Conservation (phyloP, 2,888 invertebrate genomes). For the Leptinotarsa tumamoca region DNA sequence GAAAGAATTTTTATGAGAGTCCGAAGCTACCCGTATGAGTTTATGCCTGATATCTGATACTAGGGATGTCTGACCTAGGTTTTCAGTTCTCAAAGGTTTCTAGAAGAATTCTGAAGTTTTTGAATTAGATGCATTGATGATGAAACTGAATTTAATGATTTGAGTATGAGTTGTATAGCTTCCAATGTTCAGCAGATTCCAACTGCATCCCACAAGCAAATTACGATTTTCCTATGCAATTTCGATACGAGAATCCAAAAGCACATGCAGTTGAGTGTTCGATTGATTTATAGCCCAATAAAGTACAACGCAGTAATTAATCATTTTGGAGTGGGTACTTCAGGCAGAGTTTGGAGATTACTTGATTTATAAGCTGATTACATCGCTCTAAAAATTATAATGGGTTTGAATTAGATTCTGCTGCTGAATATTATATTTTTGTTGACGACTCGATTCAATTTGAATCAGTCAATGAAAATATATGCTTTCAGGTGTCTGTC, state of each 20-base stretch:
- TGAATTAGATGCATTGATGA: too few relatives aligned
- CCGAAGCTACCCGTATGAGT: too few relatives aligned
- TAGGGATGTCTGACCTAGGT: too few relatives aligned
- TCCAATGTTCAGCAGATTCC: too few relatives aligned
- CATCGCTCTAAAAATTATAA: conserved; percentile 28
- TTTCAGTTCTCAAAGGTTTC: too few relatives aligned
- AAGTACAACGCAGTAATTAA: conserved; percentile 43
- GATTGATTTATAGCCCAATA: conserved; percentile 46
- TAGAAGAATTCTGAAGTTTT: too few relatives aligned
- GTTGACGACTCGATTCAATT: not conserved
- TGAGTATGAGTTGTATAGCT: too few relatives aligned
- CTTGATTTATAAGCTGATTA: conserved; percentile 44
- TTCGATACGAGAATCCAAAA: conserved; percentile 35
- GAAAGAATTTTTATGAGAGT: too few relatives aligned
- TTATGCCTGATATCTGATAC: too few relatives aligned
- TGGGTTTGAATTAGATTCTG: conserved; percentile 1
- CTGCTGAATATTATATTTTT: not conserved
- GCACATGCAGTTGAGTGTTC: conserved; percentile 35
- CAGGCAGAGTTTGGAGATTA: conserved; percentile 40
- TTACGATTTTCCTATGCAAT: conserved; percentile 13
- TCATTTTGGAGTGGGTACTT: conserved; percentile 42
- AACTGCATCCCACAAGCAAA: not conserved
- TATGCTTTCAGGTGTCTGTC: too few relatives aligned
- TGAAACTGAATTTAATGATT: too few relatives aligned
- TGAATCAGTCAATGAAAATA: too few relatives aligned